phyloP scores from a whole-genome alignment of 1,140 invertebrate genomes.

The Acromyrmex echinatior region DNA sequence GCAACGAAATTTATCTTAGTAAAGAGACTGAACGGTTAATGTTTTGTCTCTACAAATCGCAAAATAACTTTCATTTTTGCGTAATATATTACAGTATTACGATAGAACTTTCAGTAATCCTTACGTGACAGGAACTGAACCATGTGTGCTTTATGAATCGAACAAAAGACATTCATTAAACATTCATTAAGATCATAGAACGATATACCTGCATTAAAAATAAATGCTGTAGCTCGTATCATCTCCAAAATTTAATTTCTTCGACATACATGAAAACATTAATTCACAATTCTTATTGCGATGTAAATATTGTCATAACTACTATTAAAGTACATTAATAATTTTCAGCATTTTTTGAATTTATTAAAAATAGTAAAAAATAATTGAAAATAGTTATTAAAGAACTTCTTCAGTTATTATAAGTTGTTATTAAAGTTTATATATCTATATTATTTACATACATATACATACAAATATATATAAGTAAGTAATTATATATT shows the following conservation, averaged over 20 bases:
- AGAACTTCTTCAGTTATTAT: neutral
- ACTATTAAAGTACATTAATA: no score
- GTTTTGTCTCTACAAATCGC: slow-evolving; percentile 39
- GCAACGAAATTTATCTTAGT: slow-evolving; percentile 26
- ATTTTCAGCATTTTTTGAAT: neutral
- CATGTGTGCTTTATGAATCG: neutral
- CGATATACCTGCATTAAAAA: neutral
- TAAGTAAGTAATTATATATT: no score
- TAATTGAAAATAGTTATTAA: neutral
- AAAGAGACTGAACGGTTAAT: neutral
- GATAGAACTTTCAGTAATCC: slow-evolving; percentile 43
- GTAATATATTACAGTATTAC: slow-evolving; percentile 53
- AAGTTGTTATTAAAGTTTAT: no score
- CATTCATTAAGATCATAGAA: slow-evolving; percentile 1
- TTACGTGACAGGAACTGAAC: slow-evolving; percentile 41
- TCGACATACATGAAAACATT: neutral
- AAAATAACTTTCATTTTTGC: slow-evolving; percentile 63
- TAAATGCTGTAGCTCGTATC: neutral
- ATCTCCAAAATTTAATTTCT: neutral
- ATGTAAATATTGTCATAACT: neutral
- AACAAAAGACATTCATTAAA: neutral
- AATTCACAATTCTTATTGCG: neutral
- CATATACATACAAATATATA: no score
- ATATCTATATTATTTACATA: no score
- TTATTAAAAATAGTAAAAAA: neutral